These are phyloP conservation scores for Sturmia bella DNA, from an alignment of 2,888 invertebrate species.

Conservation along the genomic window DNA sequence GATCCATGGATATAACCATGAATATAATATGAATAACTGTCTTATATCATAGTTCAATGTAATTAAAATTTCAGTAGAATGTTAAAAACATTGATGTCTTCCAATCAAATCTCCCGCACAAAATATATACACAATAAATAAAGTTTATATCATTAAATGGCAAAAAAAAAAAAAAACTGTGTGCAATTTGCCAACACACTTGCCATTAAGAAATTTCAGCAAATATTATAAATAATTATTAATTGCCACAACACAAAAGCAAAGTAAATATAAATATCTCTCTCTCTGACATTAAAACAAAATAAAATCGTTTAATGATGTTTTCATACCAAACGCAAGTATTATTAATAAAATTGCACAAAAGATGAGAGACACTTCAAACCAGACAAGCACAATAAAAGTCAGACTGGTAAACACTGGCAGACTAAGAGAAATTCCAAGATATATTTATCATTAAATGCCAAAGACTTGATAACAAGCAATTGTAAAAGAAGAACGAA, in stretches of 20 bases:
- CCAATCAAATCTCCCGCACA: no score
- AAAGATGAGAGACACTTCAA: slow-evolving; percentile 36
- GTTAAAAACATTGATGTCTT: no score
- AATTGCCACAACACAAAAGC: slow-evolving; percentile 6
- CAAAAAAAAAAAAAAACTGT: no score
- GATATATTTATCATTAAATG: slow-evolving; percentile 46
- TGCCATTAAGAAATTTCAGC: not conserved
- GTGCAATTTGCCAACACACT: no score
- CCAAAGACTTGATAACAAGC: slow-evolving; percentile 53
- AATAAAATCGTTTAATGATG: slow-evolving; percentile 51
- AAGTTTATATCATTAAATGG: no score
- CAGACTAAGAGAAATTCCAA: slow-evolving; percentile 30
- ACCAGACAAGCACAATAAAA: slow-evolving; percentile 49
- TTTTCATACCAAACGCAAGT: slow-evolving; percentile 47
- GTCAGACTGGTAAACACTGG: slow-evolving; percentile 27
- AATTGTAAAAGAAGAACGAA: slow-evolving; percentile 9
- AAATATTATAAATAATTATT: not conserved
- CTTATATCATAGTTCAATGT: no score
- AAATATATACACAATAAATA: no score
- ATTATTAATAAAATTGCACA: slow-evolving; percentile 6
- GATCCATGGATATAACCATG: no score
- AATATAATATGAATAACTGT: no score
- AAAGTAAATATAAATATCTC: not conserved
- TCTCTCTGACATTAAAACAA: not conserved
- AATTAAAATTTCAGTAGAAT: no score